Conservation (phyloP, 2,797 vertebrate species). For the Thunnus albacares region DNA sequence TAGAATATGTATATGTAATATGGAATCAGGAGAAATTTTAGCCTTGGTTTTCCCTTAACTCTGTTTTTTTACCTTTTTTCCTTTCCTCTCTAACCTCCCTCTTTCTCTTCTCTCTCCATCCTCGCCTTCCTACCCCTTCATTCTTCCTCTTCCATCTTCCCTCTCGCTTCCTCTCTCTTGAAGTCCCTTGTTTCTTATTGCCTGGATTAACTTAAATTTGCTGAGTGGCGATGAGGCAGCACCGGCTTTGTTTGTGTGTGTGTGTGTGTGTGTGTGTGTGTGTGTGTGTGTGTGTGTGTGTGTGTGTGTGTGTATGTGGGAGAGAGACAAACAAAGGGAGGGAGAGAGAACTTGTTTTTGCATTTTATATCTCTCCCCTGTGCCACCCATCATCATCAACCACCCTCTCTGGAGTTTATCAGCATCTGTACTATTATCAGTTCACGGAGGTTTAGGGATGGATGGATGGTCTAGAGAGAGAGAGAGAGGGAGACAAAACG, state of each 20-base stretch:
- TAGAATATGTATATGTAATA: neutral
- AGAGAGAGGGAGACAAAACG: conserved; percentile 43
- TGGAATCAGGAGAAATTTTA: neutral
- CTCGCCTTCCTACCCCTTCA: neutral
- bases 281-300: conserved; percentile 1
- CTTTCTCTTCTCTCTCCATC: neutral
- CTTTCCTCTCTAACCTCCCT: neutral
- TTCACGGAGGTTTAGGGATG: conserved; percentile 57
- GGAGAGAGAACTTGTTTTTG: conserved; percentile 42
- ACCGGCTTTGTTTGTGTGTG: conserved; percentile 1
- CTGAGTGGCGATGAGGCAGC: conserved; percentile 62
- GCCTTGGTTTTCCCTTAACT: neutral
- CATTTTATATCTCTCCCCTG: conserved; percentile 54
- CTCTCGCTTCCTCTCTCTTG: conserved; percentile 49
- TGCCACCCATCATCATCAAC: conserved; percentile 55
- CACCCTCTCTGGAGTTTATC: conserved; percentile 67
- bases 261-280: conserved; percentile 16
- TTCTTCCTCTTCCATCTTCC: neutral
- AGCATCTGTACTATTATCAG: conserved; percentile 62
- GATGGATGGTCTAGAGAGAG: conserved; percentile 57
- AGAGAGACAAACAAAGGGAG: conserved; percentile 3
- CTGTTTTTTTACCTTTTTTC: neutral
- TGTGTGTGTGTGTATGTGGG: conserved; percentile 5
- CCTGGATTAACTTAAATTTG: conserved; percentile 71
- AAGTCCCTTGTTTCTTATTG: conserved; percentile 37